These are phyloP conservation scores for Crypturellus tataupa DNA, from an alignment of 2,797 vertebrate genomes.

Conservation along the genomic window DNA sequence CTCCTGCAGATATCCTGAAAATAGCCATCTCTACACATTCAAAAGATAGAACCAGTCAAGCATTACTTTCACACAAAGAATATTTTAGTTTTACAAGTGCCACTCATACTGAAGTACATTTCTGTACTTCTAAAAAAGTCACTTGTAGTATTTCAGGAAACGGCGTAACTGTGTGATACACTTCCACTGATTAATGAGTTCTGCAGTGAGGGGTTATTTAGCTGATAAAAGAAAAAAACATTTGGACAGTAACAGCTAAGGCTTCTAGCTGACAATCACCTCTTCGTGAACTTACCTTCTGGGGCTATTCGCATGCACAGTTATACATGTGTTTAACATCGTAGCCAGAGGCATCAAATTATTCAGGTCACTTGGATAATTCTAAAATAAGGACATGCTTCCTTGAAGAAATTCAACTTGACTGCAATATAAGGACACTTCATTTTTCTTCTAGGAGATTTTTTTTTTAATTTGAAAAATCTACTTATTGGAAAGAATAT, in stretches of 20 bases:
- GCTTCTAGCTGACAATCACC: not conserved
- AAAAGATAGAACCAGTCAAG: not conserved
- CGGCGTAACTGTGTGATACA: not conserved
- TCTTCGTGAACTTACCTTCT: not conserved
- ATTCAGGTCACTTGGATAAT: not conserved
- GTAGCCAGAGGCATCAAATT: not conserved
- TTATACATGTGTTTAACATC: not conserved
- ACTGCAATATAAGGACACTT: not conserved
- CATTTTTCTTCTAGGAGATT: not conserved
- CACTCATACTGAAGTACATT: not conserved
- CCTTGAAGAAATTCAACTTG: not conserved
- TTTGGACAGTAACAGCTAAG: not conserved
- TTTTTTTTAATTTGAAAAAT: not conserved
- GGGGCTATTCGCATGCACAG: not conserved
- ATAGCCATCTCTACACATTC: slow-evolving; percentile 41
- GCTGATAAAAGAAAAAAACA: not conserved
- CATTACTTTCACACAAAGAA: not conserved
- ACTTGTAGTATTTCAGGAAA: not conserved
- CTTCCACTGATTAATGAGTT: not conserved
- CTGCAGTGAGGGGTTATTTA: not conserved
- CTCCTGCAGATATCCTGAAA: slow-evolving; percentile 52
- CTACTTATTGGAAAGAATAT: not conserved
- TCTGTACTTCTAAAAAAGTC: not conserved
- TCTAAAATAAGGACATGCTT: not conserved
- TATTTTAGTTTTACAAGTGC: not conserved